Evolutionary conservation across 2,113 vertebrate genomes (phyloP), one percentile per base, ranked within the genome.

Genomic region (Poeciliopsis occidentalis): DNA sequence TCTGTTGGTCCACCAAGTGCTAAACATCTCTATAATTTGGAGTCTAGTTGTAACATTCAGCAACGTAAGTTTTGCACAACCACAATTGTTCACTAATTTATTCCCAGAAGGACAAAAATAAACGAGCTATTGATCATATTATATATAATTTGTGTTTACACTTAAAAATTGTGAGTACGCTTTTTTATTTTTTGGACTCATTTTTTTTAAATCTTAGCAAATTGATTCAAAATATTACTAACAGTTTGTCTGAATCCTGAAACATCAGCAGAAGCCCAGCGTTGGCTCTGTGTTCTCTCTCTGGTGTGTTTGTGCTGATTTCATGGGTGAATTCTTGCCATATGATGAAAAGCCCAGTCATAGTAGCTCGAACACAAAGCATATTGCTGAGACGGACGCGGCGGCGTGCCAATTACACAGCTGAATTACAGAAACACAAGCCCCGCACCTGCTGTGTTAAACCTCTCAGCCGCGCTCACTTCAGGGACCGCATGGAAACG

Each of bases 371-470:
- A 31, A 66, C 74, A 22, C 70, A 73, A 73, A 81, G 71, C 77
- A 85, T 84, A 79, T 87, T 74, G 79, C 80, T 61, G 72, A 34
- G 82, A 64, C 71, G 70, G 80, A 81, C 57, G n/a, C 80, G 27
- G 75, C 65, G 0, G 64, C 8, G 60, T 22, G 66, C 84, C 81
- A 87, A 84, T 85, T 78, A 89, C 76, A 83, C 67, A 10, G 26
- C n/a, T n/a, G n/a, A n/a, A n/a, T n/a, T n/a, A n/a, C n/a, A n/a
- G n/a, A n/a, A n/a, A n/a, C n/a, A n/a, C n/a, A n/a, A n/a, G n/a
- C n/a, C n/a, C n/a, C n/a, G n/a, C n/a, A n/a, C n/a, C n/a, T n/a
- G n/a, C n/a, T n/a, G n/a, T n/a, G n/a, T n/a, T n/a, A n/a, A n/a
- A n/a, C n/a, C n/a, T n/a, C n/a, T n/a, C n/a, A n/a, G n/a, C n/a